Conservation (phyloP, 2,797 vertebrate species). For the Microhierax caerulescens region DNA sequence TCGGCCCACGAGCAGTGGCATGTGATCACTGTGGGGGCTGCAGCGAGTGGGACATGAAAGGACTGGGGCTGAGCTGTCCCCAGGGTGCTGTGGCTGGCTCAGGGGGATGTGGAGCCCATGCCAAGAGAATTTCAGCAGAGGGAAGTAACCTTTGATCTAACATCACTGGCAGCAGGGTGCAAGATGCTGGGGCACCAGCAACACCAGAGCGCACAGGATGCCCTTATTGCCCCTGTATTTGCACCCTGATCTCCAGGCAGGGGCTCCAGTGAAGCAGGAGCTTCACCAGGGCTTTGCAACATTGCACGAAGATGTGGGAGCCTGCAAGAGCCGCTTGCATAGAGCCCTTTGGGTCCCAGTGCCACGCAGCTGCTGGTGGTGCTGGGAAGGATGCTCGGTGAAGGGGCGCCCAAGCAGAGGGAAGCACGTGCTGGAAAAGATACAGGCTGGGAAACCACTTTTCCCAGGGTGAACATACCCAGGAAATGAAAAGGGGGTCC, state of each 20-base stretch:
- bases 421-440: not conserved
- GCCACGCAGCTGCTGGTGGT: not conserved
- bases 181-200: not conserved
- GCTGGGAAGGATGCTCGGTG: not conserved
- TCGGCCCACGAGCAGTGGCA: not conserved
- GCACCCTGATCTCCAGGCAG: not conserved
- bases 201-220: not conserved
- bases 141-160: not conserved
- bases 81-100: not conserved
- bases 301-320: not conserved
- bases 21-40: not conserved
- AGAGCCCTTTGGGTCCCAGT: not conserved
- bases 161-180: accelerated
- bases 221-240: not conserved
- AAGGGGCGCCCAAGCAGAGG: not conserved
- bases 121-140: not conserved
- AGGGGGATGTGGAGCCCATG: not conserved
- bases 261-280: not conserved
- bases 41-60: not conserved
- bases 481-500: not conserved
- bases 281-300: not conserved
- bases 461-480: not conserved
- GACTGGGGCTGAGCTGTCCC: not conserved
- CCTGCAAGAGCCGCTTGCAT: not conserved
- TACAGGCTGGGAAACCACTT: not conserved